Percentiles rank a stretch among this genome's conserved stretches.
Evolutionary conservation across 1,140 invertebrate genomes (phyloP).

Genomic region (Chironomus striatipennis): DNA sequence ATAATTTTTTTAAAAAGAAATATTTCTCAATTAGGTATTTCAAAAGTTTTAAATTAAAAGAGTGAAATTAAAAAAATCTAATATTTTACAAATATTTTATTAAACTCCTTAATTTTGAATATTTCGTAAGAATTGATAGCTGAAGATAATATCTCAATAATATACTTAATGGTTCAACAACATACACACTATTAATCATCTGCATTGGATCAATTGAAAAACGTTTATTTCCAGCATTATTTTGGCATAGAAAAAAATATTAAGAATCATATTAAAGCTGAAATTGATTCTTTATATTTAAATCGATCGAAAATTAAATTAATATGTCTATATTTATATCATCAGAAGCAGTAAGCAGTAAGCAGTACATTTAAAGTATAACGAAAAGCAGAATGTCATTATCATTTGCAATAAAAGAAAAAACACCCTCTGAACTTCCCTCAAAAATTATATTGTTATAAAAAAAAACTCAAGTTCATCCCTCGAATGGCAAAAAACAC

Average conservation of each 20-base stretch:
- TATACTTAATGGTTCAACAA: too few species aligned
- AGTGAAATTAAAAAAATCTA: too few species aligned
- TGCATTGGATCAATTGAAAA: too few species aligned
- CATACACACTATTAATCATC: too few species aligned
- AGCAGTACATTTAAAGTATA: background rate
- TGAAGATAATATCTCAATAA: too few species aligned
- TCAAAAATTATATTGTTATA: background rate
- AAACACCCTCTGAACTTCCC: conserved; percentile 2
- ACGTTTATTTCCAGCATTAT: too few species aligned
- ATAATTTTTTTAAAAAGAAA: too few species aligned
- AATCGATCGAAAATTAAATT: conserved; percentile 21
- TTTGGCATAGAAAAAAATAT: background rate
- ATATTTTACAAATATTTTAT: too few species aligned
- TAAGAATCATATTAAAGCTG: background rate
- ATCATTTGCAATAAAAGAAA: conserved; percentile 19
- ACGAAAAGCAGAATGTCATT: conserved; percentile 15
- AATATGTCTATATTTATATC: background rate
- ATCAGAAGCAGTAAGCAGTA: conserved; percentile 10
- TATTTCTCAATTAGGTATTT: too few species aligned
- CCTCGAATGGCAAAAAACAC: background rate
- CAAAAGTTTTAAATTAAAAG: too few species aligned
- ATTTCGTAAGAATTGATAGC: too few species aligned
- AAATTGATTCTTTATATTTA: background rate
- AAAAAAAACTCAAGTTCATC: conserved; percentile 23
- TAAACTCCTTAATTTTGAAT: too few species aligned